Evolutionary conservation across 2,113 vertebrate genomes (phyloP), one percentile per base, ranked within the genome.

Genomic region (Pelobates fuscus): DNA sequence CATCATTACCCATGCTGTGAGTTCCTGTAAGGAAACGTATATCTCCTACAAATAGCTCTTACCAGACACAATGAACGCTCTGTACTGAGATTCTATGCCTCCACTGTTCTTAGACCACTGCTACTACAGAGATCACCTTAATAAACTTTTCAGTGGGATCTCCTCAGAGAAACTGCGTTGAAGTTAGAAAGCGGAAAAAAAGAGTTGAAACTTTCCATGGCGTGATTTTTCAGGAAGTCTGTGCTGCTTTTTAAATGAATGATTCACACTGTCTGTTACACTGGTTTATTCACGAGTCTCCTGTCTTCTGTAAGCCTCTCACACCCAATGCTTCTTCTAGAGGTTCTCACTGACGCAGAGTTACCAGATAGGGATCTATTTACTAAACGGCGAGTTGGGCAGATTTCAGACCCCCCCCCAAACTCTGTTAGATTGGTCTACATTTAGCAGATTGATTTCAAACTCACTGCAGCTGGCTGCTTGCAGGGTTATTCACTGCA

Each of bases 211-310:
- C 44, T 49, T 49, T 49, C 68, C 2, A 29, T 59, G 58, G 57
- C 58, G 0, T 62, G 70, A 62, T 58, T 32, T n/a, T 37, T 11
- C 70, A 72, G 70, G 70, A 72, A 72, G 70, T 72, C 37, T 44
- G n/a, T 41, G 14, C 58, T 62, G 17, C 8, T 60, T 24, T 30
- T 61, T 62, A 49, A n/a, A n/a, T n/a, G n/a, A 70, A 8, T 21
- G 17, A 25, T 29, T 5, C 26, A 37, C n/a, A 37, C 27, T 55
- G 52, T 55, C n/a, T 23, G 21, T 55, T 55, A 55, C 52, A 20
- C 52, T 55, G 52, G 52, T 23, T 55, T 8, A 55, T 21, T 21
- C n/a, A 55, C 5, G 5, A 55, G 52, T 37, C 10, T 37, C 18
- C 46, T 11, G 58, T 24, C 21, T 60, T 27, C 58, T 60, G 7